phyloP scores from a whole-genome alignment of 2,888 invertebrate species.

The Tachina lurida region DNA sequence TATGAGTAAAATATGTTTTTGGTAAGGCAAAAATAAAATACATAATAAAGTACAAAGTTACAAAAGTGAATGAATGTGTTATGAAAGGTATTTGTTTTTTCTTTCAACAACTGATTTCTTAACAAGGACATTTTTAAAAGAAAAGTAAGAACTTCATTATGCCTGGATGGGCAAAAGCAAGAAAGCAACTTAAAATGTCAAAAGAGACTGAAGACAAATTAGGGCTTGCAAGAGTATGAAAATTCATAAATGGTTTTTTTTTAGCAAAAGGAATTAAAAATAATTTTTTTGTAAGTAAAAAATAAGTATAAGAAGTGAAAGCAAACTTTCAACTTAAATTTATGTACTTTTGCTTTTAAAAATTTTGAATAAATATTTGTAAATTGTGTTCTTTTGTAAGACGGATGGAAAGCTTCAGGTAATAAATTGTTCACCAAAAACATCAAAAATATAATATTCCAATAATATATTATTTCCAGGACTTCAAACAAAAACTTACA shows the following conservation, averaged over 20 bases:
- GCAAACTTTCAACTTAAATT: too few relatives aligned
- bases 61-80: neutral
- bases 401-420: too few relatives aligned
- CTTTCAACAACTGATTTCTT: slow-evolving; percentile 20
- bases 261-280: neutral
- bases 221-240: neutral
- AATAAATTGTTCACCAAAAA: too few relatives aligned
- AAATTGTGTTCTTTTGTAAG: too few relatives aligned
- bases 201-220: slow-evolving; percentile 28
- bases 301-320: neutral
- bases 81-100: neutral
- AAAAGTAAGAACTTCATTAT: slow-evolving; percentile 18
- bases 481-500: too few relatives aligned
- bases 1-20: slow-evolving; percentile 30
- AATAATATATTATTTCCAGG: too few relatives aligned
- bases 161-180: neutral
- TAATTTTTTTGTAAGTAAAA: neutral
- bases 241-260: neutral
- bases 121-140: slow-evolving; percentile 35
- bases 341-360: too few relatives aligned
- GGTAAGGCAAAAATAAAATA: neutral
- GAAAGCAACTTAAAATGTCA: slow-evolving; percentile 1
- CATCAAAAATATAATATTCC: too few relatives aligned
- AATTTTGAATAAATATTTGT: too few relatives aligned
- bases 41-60: neutral